A percentile compares a stretch with the other conserved stretches of the same genome.
These are phyloP conservation scores for Poeciliopsis retropinna DNA, from an alignment of 2,113 vertebrate genomes.

Conservation along the genomic window DNA sequence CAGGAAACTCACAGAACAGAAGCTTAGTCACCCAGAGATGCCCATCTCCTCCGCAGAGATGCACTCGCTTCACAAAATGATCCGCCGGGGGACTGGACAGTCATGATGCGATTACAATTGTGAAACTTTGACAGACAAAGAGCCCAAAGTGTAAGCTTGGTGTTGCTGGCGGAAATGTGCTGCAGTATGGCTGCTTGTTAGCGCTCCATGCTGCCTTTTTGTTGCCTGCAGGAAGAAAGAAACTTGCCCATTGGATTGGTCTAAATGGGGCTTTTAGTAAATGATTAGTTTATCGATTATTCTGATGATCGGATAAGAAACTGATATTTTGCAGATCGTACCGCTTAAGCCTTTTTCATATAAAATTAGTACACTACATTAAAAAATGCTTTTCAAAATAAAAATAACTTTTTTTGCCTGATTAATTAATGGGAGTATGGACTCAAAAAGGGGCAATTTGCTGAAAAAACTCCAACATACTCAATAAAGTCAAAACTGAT, in stretches of 20 bases:
- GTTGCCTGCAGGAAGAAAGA: slow-evolving; percentile 49
- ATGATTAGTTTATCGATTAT: too few species aligned
- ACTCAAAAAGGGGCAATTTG: too few species aligned
- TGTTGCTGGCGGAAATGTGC: slow-evolving; percentile 26
- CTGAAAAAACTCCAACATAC: too few species aligned
- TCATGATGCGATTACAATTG: slow-evolving; percentile 45
- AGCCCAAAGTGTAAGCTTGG: slow-evolving; percentile 54
- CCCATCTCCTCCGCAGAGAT: slow-evolving; percentile 52
- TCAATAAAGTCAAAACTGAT: too few species aligned
- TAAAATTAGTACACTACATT: too few species aligned
- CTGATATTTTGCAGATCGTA: too few species aligned
- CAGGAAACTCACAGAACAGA: slow-evolving; percentile 41
- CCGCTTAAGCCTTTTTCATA: too few species aligned
- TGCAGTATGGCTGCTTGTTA: slow-evolving; percentile 30
- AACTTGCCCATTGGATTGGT: slow-evolving; percentile 52
- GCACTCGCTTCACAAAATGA: slow-evolving; percentile 50
- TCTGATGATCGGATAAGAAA: too few species aligned
- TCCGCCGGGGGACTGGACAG: slow-evolving; percentile 38
- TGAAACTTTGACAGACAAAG: slow-evolving; percentile 60
- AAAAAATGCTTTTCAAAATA: too few species aligned
- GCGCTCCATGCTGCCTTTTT: slow-evolving; percentile 29
- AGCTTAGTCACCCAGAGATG: slow-evolving; percentile 69
- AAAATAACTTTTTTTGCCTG: too few species aligned
- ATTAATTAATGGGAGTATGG: too few species aligned
- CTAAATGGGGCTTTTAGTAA: too few species aligned